Conservation (phyloP, 2,888 invertebrate species). For the Phytoseiulus persimilis region DNA sequence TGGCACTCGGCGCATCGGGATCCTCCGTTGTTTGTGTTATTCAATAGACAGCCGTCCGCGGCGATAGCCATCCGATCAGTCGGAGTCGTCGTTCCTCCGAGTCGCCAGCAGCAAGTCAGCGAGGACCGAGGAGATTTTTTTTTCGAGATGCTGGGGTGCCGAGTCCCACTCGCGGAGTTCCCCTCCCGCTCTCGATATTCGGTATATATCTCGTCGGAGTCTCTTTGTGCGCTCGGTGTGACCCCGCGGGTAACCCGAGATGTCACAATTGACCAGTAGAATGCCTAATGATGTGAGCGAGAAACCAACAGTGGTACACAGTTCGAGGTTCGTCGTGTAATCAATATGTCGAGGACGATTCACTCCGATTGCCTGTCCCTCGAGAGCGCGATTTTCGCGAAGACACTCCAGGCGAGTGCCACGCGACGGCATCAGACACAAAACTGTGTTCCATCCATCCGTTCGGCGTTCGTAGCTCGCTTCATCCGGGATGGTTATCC, state of each 20-base stretch:
- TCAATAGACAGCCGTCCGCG: neutral
- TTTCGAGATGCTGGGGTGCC: neutral
- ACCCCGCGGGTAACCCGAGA: constrained; percentile 5
- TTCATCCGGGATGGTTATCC: no score
- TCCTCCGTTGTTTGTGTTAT: neutral
- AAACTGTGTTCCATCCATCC: no score
- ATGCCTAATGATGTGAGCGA: neutral
- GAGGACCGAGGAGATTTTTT: neutral
- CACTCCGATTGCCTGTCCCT: neutral
- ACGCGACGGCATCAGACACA: no score
- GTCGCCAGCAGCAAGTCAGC: neutral
- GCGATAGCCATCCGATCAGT: neutral
- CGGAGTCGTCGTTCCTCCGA: neutral
- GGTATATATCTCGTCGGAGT: neutral
- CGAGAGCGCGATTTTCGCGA: no score
- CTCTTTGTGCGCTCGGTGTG: neutral
- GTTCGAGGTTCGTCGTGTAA: neutral
- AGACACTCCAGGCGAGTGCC: no score
- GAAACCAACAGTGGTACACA: neutral
- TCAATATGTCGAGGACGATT: neutral
- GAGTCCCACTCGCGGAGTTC: neutral
- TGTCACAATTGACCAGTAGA: constrained; percentile 5
- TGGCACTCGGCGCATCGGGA: neutral
- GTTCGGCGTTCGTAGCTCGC: no score
- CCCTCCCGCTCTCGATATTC: neutral